Percentiles rank a stretch among this genome's conserved stretches.
Conservation (phyloP, 2,888 invertebrate species). For the Eupithecia insigniata region DNA sequence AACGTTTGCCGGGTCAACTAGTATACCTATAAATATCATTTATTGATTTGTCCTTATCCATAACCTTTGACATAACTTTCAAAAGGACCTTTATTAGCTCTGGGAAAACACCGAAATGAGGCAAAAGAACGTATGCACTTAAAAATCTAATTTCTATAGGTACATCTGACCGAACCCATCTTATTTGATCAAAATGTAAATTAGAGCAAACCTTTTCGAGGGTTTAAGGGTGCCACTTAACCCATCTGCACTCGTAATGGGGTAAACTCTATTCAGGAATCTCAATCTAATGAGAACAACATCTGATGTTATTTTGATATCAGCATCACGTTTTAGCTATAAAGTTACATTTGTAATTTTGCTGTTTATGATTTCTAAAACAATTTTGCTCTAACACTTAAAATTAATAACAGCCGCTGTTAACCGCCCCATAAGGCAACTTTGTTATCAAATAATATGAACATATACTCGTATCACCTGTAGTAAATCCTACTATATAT, state of each 20-base stretch:
- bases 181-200: slow-evolving; percentile 41
- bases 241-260: slow-evolving; percentile 35
- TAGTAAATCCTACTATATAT: too few species aligned
- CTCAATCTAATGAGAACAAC: slow-evolving; percentile 16
- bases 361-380: slow-evolving; percentile 5
- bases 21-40: too few species aligned
- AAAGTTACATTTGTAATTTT: background rate
- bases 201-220: slow-evolving; percentile 39
- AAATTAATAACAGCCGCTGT: background rate
- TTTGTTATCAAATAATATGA: background rate
- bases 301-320: slow-evolving; percentile 19
- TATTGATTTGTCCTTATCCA: background rate
- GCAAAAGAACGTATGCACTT: background rate
- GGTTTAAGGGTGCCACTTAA: slow-evolving; percentile 28
- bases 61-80: background rate
- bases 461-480: background rate
- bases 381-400: background rate
- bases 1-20: too few species aligned
- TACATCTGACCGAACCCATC: slow-evolving; percentile 23
- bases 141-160: slow-evolving; percentile 1
- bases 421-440: background rate
- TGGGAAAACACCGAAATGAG: background rate
- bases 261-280: slow-evolving; percentile 31
- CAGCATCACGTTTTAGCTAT: background rate
- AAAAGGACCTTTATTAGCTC: background rate